phyloP scores from a whole-genome alignment of 2,113 vertebrate species.

The Myxocyprinus asiaticus region DNA sequence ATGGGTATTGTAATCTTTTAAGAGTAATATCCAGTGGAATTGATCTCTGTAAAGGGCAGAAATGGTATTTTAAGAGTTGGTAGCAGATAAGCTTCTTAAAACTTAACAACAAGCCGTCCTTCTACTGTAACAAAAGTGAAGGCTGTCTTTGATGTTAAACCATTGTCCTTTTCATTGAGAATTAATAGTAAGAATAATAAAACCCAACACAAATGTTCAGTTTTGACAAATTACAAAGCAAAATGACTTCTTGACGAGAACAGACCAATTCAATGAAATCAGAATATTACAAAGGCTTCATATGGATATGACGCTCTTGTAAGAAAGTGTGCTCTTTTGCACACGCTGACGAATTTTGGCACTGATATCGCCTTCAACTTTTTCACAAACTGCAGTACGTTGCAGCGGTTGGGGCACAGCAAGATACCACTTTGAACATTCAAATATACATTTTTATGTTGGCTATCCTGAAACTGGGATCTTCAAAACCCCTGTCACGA shows the following conservation, averaged over 20 bases:
- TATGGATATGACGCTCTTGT: slow-evolving; percentile 31
- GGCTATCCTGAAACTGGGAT: slow-evolving; percentile 62
- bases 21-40: neutral
- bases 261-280: slow-evolving; percentile 5
- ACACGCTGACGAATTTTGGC: slow-evolving; percentile 70
- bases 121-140: neutral
- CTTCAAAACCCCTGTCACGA: slow-evolving; percentile 55
- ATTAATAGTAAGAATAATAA: neutral
- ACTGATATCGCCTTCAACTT: slow-evolving; percentile 61
- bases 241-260: neutral
- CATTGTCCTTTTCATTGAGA: neutral
- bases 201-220: neutral
- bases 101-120: neutral
- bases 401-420: slow-evolving; percentile 65
- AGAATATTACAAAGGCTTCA: slow-evolving; percentile 22
- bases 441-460: slow-evolving; percentile 71
- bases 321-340: neutral
- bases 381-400: neutral
- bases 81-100: neutral
- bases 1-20: neutral
- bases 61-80: neutral
- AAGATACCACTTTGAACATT: slow-evolving; percentile 68
- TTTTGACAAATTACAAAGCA: slow-evolving; percentile 16
- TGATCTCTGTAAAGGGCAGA: neutral
- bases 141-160: neutral